A percentile compares a stretch with the other conserved stretches of the same genome.
These are phyloP conservation scores for Corynorhinus townsendii DNA, from an alignment of 2,113 vertebrate genomes.

Conservation along the genomic window DNA sequence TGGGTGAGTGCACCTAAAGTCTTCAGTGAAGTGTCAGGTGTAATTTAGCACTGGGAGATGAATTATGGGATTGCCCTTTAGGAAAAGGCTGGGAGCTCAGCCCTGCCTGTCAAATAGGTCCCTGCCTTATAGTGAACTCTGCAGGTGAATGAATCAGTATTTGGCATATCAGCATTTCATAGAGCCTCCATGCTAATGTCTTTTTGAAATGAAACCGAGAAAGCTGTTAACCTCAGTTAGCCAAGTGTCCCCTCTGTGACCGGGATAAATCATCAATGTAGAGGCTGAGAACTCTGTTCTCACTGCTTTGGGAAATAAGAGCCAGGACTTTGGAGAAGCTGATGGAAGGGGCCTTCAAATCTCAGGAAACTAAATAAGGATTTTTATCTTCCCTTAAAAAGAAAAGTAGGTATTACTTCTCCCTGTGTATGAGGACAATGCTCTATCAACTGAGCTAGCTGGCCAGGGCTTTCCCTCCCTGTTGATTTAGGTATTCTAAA, in stretches of 20 bases:
- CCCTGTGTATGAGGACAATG: not conserved
- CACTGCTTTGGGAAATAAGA: constrained; percentile 56
- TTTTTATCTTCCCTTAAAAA: constrained; percentile 37
- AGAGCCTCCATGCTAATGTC: constrained; percentile 79
- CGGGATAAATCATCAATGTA: constrained; percentile 79
- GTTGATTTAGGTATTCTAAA: not conserved
- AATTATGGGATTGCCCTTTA: constrained; percentile 78
- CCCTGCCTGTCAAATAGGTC: constrained; percentile 75
- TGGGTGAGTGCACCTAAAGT: constrained; percentile 53
- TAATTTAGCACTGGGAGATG: constrained; percentile 73
- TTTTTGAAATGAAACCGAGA: constrained; percentile 81
- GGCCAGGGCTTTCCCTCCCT: not conserved
- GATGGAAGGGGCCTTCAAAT: constrained; percentile 2
- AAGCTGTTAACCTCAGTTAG: constrained; percentile 84
- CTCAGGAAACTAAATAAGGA: not conserved
- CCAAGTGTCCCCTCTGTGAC: constrained; percentile 77
- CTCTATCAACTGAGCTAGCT: not conserved
- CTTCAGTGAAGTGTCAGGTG: constrained; percentile 60
- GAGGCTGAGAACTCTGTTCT: constrained; percentile 38
- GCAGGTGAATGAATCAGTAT: constrained; percentile 79
- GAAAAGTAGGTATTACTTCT: constrained; percentile 26
- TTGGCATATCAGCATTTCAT: constrained; percentile 77
- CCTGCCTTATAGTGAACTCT: constrained; percentile 72
- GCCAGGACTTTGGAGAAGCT: not conserved
- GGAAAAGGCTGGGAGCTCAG: constrained; percentile 72